These are phyloP conservation scores for Morelia viridis DNA, from an alignment of 2,797 vertebrate species.

Conservation along the genomic window DNA sequence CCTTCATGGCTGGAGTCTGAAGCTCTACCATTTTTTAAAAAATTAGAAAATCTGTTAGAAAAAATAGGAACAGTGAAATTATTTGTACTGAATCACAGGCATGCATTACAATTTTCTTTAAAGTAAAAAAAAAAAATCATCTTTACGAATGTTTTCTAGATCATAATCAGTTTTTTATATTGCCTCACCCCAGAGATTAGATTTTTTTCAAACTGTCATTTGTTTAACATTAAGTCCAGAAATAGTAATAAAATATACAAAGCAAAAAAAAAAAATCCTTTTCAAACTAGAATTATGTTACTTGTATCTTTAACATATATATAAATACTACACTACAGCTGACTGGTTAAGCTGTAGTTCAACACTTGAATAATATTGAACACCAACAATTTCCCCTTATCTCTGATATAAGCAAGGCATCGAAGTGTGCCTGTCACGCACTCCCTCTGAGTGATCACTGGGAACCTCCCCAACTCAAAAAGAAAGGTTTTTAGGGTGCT, in stretches of 20 bases:
- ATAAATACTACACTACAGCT: slow-evolving; percentile 84
- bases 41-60: slow-evolving; percentile 68
- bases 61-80: slow-evolving; percentile 64
- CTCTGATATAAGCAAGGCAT: slow-evolving; percentile 14
- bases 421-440: slow-evolving; percentile 15
- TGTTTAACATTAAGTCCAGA: slow-evolving; percentile 77
- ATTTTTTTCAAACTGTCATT: slow-evolving; percentile 73
- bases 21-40: slow-evolving; percentile 58
- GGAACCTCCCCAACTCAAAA: slow-evolving; percentile 28
- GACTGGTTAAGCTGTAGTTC: slow-evolving; percentile 68
- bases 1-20: slow-evolving; percentile 65
- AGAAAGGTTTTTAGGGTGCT: slow-evolving; percentile 22
- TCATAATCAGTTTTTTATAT: slow-evolving; percentile 58
- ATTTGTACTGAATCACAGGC: slow-evolving; percentile 49
- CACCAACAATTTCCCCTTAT: slow-evolving; percentile 54
- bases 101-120: slow-evolving; percentile 55
- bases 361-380: slow-evolving; percentile 49
- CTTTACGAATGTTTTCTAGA: slow-evolving; percentile 76
- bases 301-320: slow-evolving; percentile 73
- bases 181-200: slow-evolving; percentile 34
- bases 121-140: slow-evolving; percentile 76
- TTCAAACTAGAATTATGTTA: slow-evolving; percentile 71
- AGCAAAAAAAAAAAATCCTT: slow-evolving; percentile 78
- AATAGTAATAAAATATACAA: slow-evolving; percentile 93
- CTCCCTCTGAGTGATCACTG: slow-evolving; percentile 23